Conservation (phyloP, 1,140 invertebrate genomes). For the Drosophila nigromelanica region DNA sequence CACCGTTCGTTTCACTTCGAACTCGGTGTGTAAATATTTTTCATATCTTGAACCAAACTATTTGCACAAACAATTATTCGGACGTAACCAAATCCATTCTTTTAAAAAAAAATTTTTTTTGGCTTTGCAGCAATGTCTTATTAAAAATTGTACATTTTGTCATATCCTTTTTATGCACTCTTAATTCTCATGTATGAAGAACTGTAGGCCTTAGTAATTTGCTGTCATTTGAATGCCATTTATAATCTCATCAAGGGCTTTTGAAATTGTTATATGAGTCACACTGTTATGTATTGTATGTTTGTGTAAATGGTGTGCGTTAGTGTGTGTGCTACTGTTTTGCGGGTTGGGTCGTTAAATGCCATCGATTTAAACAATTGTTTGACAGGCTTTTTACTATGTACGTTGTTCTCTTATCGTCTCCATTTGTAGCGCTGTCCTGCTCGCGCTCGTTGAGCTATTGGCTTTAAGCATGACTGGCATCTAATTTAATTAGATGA, state of each 20-base stretch:
- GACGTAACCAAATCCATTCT: too few relatives aligned
- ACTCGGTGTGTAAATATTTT: too few relatives aligned
- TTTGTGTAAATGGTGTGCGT: neutral
- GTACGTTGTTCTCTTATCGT: slow-evolving; percentile 18
- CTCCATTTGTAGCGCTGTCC: neutral
- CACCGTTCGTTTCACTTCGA: too few relatives aligned
- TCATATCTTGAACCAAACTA: too few relatives aligned
- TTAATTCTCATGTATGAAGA: too few relatives aligned
- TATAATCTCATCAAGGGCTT: slow-evolving; percentile 30
- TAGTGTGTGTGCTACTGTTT: slow-evolving; percentile 17
- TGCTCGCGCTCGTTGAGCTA: slow-evolving; percentile 11
- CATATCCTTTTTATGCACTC: too few relatives aligned
- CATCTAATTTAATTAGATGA: slow-evolving; percentile 75
- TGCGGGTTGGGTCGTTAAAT: slow-evolving; percentile 40
- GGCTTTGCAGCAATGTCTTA: too few relatives aligned
- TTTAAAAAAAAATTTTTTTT: too few relatives aligned
- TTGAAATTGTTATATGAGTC: slow-evolving; percentile 21
- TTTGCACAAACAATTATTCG: too few relatives aligned
- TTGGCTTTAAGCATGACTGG: slow-evolving; percentile 55
- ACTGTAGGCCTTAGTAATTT: neutral
- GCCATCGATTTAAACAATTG: slow-evolving; percentile 57
- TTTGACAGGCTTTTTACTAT: slow-evolving; percentile 71
- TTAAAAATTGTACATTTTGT: too few relatives aligned
- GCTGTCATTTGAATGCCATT: neutral
- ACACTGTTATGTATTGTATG: neutral